Percentiles rank a stretch among this genome's conserved stretches.
phyloP scores from a whole-genome alignment of 2,113 vertebrate species.

The Numida meleagris region DNA sequence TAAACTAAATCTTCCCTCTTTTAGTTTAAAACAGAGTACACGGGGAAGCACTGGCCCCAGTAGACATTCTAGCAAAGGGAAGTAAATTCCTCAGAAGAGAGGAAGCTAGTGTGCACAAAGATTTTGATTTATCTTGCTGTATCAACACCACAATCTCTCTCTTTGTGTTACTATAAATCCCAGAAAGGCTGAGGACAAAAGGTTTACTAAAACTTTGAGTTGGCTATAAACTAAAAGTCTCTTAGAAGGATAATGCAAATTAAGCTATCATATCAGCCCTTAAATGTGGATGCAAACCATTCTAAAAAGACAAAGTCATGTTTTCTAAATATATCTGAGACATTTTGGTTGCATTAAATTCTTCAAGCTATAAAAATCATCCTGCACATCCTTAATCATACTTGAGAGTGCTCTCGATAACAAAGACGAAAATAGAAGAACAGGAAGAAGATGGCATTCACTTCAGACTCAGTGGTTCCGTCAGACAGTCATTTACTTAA shows the following conservation, averaged over 20 bases:
- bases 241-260: not conserved
- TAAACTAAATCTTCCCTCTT: too few species aligned
- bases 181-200: not conserved
- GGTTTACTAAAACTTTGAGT: not conserved
- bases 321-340: not conserved
- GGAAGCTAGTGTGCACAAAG: not conserved
- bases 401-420: not conserved
- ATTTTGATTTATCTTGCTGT: not conserved
- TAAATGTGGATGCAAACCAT: not conserved
- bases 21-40: too few species aligned
- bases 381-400: not conserved
- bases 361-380: not conserved
- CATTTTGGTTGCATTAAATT: not conserved
- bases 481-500: not conserved
- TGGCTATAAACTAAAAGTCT: not conserved
- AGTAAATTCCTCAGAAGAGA: not conserved
- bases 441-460: not conserved
- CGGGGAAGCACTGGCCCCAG: not conserved
- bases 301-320: not conserved
- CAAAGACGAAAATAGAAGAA: conserved; percentile 9
- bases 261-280: not conserved
- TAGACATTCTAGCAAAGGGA: not conserved
- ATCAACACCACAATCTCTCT: not conserved
- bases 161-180: not conserved
- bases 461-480: not conserved